Evolutionary conservation across 2,888 invertebrate genomes (phyloP).

Genomic region (Andrena flavipes): DNA sequence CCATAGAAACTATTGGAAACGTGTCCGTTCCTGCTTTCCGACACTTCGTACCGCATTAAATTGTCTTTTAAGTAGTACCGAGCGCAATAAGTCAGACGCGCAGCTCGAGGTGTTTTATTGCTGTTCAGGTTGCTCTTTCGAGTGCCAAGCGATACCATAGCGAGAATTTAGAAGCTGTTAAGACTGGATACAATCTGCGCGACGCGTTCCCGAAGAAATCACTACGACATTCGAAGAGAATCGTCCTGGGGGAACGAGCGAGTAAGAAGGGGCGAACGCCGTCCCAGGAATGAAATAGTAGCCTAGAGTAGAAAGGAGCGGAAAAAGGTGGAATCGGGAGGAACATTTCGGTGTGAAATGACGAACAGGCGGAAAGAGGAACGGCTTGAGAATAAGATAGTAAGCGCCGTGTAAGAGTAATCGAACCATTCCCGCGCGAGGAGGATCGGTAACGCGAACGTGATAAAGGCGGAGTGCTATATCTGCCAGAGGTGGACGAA

Average conservation of each 20-base stretch:
- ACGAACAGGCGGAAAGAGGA: slow-evolving; percentile 65
- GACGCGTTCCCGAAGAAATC: slow-evolving; percentile 15
- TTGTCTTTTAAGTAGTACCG: neutral
- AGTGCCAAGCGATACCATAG: neutral
- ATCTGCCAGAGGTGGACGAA: slow-evolving; percentile 51
- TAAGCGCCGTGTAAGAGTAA: slow-evolving; percentile 77
- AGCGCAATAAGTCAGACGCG: neutral
- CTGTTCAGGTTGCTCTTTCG: neutral
- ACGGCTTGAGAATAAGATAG: slow-evolving; percentile 74
- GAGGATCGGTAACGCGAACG: slow-evolving; percentile 73
- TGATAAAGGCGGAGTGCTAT: slow-evolving; percentile 78
- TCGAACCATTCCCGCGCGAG: slow-evolving; percentile 71
- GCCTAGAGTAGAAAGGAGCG: slow-evolving; percentile 27
- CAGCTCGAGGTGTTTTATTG: neutral
- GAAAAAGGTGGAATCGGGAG: slow-evolving; percentile 52
- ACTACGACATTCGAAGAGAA: slow-evolving; percentile 6
- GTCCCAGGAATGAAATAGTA: slow-evolving; percentile 50
- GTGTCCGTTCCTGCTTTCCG: neutral
- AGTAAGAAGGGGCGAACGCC: neutral
- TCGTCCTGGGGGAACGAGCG: slow-evolving; percentile 6
- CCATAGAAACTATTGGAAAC: neutral
- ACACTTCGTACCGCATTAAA: neutral
- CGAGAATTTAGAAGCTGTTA: slow-evolving; percentile 29
- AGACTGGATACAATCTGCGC: neutral
- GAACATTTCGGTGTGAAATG: slow-evolving; percentile 64